phyloP scores from a whole-genome alignment of 2,113 vertebrate species.

The Carettochelys insculpta region DNA sequence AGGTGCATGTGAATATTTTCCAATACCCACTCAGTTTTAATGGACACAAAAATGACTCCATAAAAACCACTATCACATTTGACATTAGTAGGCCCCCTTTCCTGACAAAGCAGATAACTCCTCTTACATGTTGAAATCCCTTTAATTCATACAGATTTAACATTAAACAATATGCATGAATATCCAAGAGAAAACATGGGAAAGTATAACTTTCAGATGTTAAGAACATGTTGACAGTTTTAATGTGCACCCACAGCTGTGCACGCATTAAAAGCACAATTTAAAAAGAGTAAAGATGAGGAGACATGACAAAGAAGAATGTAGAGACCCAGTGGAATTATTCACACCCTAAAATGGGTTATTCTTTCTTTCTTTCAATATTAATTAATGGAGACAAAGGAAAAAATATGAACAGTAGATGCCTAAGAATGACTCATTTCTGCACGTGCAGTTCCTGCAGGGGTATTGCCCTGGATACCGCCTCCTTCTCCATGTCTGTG shows the following conservation, averaged over 20 bases:
- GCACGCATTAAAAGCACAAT: neutral
- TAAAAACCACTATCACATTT: neutral
- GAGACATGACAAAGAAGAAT: neutral
- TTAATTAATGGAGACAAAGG: neutral
- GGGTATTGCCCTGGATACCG: too few species aligned
- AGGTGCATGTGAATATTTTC: fast-evolving
- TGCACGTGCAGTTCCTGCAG: too few species aligned
- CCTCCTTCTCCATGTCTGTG: too few species aligned
- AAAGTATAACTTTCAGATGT: neutral
- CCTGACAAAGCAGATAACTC: neutral
- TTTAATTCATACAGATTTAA: neutral
- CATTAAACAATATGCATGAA: neutral
- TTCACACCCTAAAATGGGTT: neutral
- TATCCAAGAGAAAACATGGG: neutral
- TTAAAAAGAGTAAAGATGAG: neutral
- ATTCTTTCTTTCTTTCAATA: neutral
- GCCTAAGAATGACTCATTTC: neutral
- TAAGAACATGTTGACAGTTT: neutral
- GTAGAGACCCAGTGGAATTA: neutral
- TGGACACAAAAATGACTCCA: neutral
- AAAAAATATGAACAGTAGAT: neutral
- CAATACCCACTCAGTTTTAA: neutral
- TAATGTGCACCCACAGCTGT: neutral
- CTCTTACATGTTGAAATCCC: neutral
- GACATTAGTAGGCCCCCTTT: neutral